Percentiles rank a stretch among this genome's conserved stretches.
These are phyloP conservation scores for Drosophila macrospina DNA, from an alignment of 2,888 invertebrate genomes.

Conservation along the genomic window DNA sequence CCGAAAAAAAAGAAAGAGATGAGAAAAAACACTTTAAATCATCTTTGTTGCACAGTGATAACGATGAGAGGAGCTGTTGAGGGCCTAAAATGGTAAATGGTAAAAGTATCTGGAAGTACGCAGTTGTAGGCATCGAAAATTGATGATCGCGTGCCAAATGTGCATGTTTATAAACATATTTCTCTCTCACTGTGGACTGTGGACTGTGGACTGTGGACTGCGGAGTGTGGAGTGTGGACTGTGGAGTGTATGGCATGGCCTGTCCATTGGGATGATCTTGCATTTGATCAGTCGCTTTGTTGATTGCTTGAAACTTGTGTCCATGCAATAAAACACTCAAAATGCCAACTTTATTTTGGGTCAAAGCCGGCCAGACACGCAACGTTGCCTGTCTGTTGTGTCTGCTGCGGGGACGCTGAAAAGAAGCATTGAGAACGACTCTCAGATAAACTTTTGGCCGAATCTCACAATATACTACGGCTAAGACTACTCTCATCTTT, in stretches of 20 bases:
- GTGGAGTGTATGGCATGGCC: slow-evolving; percentile 49
- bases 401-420: slow-evolving; percentile 33
- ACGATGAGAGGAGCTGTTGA: slow-evolving; percentile 60
- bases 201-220: slow-evolving; percentile 2
- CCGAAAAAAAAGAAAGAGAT: slow-evolving; percentile 12
- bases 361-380: slow-evolving; percentile 79
- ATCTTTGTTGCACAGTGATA: slow-evolving; percentile 55
- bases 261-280: slow-evolving; percentile 77
- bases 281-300: slow-evolving; percentile 81
- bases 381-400: slow-evolving; percentile 68
- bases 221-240: no score
- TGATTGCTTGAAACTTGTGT: slow-evolving; percentile 82
- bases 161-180: slow-evolving; percentile 81
- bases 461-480: not conserved
- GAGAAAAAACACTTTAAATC: slow-evolving; percentile 37
- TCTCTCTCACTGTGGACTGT: slow-evolving; percentile 37
- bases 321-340: slow-evolving; percentile 82
- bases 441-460: slow-evolving; percentile 65
- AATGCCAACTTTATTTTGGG: slow-evolving; percentile 82
- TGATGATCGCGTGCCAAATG: slow-evolving; percentile 81
- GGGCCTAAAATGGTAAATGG: slow-evolving; percentile 53
- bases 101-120: slow-evolving; percentile 76
- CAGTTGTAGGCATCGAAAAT: slow-evolving; percentile 70
- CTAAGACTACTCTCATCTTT: slow-evolving; percentile 6
- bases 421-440: slow-evolving; percentile 28